A percentile compares a stretch with the other conserved stretches of the same genome.
Conservation (phyloP, 2,888 invertebrate species). For the Nineta flava region DNA sequence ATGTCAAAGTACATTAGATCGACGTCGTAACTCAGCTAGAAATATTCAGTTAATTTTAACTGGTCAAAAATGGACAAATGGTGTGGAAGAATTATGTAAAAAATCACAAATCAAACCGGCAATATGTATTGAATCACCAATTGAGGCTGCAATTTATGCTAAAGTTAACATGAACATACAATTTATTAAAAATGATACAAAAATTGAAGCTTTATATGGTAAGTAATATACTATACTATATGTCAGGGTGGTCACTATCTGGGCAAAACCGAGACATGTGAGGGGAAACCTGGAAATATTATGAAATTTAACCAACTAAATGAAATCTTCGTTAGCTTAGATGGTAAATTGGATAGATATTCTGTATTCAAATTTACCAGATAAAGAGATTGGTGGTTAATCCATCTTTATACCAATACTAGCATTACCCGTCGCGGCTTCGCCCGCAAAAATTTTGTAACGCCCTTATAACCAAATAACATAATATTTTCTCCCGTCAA, state of each 20-base stretch:
- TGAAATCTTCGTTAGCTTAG: no score
- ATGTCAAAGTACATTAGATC: neutral
- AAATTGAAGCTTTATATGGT: slow-evolving; percentile 1
- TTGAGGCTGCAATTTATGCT: slow-evolving; percentile 5
- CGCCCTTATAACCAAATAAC: no score
- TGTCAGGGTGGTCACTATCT: neutral
- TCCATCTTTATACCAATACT: no score
- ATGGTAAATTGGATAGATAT: neutral
- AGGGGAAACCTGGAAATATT: no score
- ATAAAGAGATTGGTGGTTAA: no score
- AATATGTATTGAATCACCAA: neutral
- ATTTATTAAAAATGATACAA: slow-evolving; percentile 1
- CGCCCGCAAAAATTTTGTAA: no score
- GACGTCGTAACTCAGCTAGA: neutral
- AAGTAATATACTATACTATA: neutral
- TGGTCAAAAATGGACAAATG: neutral
- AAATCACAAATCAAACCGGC: neutral
- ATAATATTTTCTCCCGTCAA: no score
- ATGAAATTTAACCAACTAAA: no score
- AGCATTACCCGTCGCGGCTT: no score
- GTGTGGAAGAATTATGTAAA: slow-evolving; percentile 1
- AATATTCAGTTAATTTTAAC: slow-evolving; percentile 1
- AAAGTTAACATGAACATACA: slow-evolving; percentile 3
- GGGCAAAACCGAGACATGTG: no score
- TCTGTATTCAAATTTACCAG: no score